Evolutionary conservation across 2,888 invertebrate species (phyloP), one percentile per base, ranked within the genome.

Genomic region (Diabrotica balteata): DNA sequence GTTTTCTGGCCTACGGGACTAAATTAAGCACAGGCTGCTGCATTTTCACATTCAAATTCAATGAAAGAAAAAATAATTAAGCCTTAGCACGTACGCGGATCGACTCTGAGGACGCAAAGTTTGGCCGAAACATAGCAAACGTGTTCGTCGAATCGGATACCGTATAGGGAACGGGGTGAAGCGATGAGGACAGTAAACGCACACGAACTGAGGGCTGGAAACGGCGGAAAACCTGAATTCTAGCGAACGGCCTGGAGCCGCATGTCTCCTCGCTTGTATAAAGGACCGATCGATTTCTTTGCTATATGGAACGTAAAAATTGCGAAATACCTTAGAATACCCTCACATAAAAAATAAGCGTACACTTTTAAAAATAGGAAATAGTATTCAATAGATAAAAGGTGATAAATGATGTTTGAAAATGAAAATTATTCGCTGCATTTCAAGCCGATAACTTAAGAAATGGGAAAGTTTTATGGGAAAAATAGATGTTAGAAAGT

Each of bases 271-370:
- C 69, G 73, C 73, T 67, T 72, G 55, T 44, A 45, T 68, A 67
- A 75, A 72, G 70, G 73, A 7, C 71, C 76, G 77, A 80, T 80
- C 80, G 80, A 80, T 80, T 59, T 75, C 77, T 73, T 74, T 77
- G 75, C 76, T 72, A 64, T 64, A 43, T 58, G 72, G 74, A 76
- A 77, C 76, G 71, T 71, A 72, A 77, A 79, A 78, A 63, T 77
- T 76, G 73, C 73, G 71, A 73, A 76, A 75, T 70, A 74, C 74
- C 71, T 72, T 59, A 55, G 22, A 52, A 58, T 66, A 47, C 32
- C 32, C 4, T 32, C 4, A 32, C 32, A 32, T 32, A 32, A 32
- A 32, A 32, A 32, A 32, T 32, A 32, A 32, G 32, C 32, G 32
- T 32, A 32, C 32, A 32, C 32, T 32, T 32, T 32, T 32, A 32